Evolutionary conservation across 2,113 vertebrate species (phyloP), one percentile per base, ranked within the genome.

Genomic region (Corvus moneduloides): DNA sequence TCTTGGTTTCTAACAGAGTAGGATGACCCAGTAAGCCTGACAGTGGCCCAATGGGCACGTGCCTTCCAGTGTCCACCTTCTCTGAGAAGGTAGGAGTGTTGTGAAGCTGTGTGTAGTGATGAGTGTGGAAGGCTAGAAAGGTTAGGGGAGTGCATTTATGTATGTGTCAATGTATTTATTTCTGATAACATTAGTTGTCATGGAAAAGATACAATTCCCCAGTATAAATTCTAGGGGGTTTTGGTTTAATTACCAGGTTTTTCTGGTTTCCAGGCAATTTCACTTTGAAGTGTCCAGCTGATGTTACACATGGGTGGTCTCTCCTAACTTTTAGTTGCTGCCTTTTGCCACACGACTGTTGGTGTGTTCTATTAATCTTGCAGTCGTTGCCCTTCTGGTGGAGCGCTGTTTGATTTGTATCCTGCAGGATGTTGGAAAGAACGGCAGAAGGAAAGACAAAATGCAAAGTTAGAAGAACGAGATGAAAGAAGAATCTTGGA

Each of bases 401-500:
- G 17, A 52, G 17, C 58, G 71, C 54, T 94, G 24, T 81, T 96
- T 84, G 81, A 73, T 86, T 95, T 91, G 76, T 72, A 28, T 85
- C 79, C 87, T 93, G 83, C 87, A 56, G 30, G 26, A 28, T 49
- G 61, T 11, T 84, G 81, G 73, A 85, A 95, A 88, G 67, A 73
- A 63, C 2, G 10, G 74, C 46, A 56, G 89, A 94, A 49, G 43
- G 77, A 90, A 84, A 68, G 51, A 82, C 71, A 76, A 62, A 93
- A 86, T 83, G n/a, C 49, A 48, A 81, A 96, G 89, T 78, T 87
- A 23, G 62, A 41, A 54, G 81, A 93, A 64, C 35, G 27, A 88
- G 93, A 82, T 94, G 37, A 92, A 95, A 95, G 96, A 75, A 79
- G 58, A 93, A 48, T 89, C 71, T 32, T 87, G 51, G 54, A 91